Conservation (phyloP, 2,797 vertebrate genomes). For the Myotis daubentonii region DNA sequence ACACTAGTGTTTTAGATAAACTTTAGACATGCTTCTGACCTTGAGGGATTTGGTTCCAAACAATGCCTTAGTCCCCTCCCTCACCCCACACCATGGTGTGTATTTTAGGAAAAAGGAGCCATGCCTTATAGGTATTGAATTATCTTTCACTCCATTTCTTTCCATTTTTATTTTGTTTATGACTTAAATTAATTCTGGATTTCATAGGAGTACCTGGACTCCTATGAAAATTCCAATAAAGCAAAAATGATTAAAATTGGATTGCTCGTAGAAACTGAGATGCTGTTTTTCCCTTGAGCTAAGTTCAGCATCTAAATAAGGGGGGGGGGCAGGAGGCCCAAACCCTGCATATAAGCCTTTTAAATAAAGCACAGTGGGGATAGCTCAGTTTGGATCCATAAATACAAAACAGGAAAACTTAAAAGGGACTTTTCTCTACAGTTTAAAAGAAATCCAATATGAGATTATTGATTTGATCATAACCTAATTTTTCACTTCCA, state of each 20-base stretch:
- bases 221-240: conserved; percentile 81
- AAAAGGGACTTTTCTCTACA: conserved; percentile 55
- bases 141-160: conserved; percentile 47
- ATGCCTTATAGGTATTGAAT: background rate
- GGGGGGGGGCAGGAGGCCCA: background rate
- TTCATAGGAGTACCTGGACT: conserved; percentile 63
- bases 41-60: background rate
- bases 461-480: conserved; percentile 73
- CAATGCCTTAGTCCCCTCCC: background rate
- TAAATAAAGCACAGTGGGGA: conserved; percentile 46
- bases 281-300: conserved; percentile 57
- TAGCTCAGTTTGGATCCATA: conserved; percentile 59
- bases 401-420: conserved; percentile 71
- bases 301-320: conserved; percentile 63
- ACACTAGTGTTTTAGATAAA: background rate
- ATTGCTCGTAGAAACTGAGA: conserved; percentile 68
- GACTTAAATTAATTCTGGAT: conserved; percentile 76
- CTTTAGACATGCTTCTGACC: background rate
- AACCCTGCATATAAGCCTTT: conserved; percentile 43
- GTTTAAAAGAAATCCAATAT: conserved; percentile 44
- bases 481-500: conserved; percentile 75
- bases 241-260: conserved; percentile 79
- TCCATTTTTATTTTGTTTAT: conserved; percentile 73
- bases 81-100: background rate
- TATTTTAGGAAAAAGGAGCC: conserved; percentile 22